Evolutionary conservation across 2,888 invertebrate species (phyloP), one percentile per base, ranked within the genome.

Genomic region (Formica aserva): DNA sequence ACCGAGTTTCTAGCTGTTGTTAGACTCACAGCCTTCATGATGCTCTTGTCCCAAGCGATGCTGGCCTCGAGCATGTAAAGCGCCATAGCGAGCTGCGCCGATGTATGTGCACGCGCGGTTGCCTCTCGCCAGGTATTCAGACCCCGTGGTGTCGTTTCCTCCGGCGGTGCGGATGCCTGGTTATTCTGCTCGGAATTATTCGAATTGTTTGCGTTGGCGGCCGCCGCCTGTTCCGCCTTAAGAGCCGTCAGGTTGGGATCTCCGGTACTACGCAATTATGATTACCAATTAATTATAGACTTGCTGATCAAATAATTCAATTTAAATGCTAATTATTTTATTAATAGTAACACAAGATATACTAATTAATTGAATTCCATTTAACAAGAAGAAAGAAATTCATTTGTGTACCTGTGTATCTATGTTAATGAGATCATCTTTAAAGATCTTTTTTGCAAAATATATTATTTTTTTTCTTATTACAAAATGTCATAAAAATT

Each of bases 41-140:
- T 98, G 95, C 99, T 99, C 96, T 99, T 99, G 95, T 99, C 99
- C 99, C 99, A 99, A 57, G 99, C 99, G 92, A 99, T 98, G 94
- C 97, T 98, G 2, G 97, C 97, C 94, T 99, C 98, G 89, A 99
- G 95, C 92, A 98, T 97, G 92, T 98, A 97, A 83, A 98, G 96
- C 91, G 98, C 97, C 97, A 98, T 97, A 32, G 98, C 98, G 35
- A 99, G 95, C 94, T 99, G 99, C 0, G 99, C 98, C 0, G 98
- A 97, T 0, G 98, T 98, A 92, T 96, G 97, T 66, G 98, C 97
- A 72, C 97, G 96, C 0, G 96, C 95, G 0, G 99, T 97, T 0
- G 98, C 98, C 90, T 98, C 98, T 0, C 99, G 97, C 99, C 99
- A 99, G 38, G 97, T 97, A 8, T 97, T 96, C 88, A 98, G 95